phyloP scores from a whole-genome alignment of 2,113 vertebrate species.

The Rhinoptilus africanus region DNA sequence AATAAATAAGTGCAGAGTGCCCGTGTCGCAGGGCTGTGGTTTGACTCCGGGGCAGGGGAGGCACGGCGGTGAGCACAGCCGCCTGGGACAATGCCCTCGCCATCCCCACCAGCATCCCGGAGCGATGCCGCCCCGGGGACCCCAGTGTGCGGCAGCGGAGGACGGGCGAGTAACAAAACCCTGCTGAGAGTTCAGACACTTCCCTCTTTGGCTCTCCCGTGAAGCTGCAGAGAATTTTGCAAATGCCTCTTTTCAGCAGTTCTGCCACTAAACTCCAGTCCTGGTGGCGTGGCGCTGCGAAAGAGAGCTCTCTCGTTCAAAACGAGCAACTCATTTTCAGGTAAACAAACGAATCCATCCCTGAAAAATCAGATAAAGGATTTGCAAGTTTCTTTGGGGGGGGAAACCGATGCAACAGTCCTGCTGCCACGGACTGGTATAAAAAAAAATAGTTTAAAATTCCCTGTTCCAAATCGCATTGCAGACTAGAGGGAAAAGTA shows the following conservation, averaged over 20 bases:
- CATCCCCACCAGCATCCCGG: not conserved
- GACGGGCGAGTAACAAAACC: not conserved
- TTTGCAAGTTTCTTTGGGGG: not conserved
- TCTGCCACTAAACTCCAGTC: not conserved
- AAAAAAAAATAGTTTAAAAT: not conserved
- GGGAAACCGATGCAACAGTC: not conserved
- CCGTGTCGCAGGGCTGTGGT: not conserved
- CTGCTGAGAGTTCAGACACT: not conserved
- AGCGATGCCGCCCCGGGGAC: not conserved
- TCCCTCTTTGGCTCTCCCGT: not conserved
- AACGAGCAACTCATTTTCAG: not conserved
- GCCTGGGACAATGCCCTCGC: not conserved
- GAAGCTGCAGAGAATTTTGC: not conserved
- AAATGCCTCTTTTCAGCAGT: not conserved
- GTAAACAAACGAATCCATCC: not conserved
- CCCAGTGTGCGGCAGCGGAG: not conserved
- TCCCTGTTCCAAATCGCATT: not conserved
- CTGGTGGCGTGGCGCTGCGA: accelerated
- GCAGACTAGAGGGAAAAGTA: not conserved
- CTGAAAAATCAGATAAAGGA: not conserved
- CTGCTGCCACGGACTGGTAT: not conserved
- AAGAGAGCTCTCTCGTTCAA: not conserved
- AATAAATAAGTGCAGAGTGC: not conserved
- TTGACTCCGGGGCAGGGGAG: not conserved
- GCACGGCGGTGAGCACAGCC: not conserved